phyloP scores from a whole-genome alignment of 2,888 invertebrate species.

The Agapetus fuscipes region DNA sequence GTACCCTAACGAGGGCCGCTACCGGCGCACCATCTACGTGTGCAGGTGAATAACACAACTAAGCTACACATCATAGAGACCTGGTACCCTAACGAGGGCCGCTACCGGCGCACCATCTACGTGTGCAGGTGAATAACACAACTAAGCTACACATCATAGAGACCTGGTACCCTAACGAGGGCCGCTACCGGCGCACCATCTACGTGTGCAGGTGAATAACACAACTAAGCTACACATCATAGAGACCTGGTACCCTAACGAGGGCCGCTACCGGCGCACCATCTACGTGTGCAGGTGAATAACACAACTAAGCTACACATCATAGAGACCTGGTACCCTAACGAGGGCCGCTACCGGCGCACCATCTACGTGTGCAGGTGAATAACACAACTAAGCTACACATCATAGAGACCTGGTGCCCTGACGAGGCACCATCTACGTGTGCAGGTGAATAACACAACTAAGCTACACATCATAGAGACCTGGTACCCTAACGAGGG shows the following conservation, averaged over 20 bases:
- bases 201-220: constrained; percentile 80
- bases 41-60: too few relatives aligned
- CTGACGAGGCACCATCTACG: constrained; percentile 87
- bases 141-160: constrained; percentile 97
- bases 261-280: constrained; percentile 75
- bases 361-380: constrained; percentile 86
- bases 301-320: too few relatives aligned
- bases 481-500: too few relatives aligned
- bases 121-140: constrained; percentile 75
- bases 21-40: constrained; percentile 82
- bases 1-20: constrained; percentile 86
- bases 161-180: constrained; percentile 89
- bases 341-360: constrained; percentile 75
- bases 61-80: constrained; percentile 96
- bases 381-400: too few relatives aligned
- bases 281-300: constrained; percentile 82
- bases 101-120: constrained; percentile 82
- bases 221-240: too few relatives aligned
- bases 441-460: constrained; percentile 72
- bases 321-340: constrained; percentile 90
- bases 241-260: constrained; percentile 91
- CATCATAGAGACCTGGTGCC: too few relatives aligned
- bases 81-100: constrained; percentile 85
- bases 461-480: too few relatives aligned
- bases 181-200: constrained; percentile 77